Percentiles rank a stretch among this genome's conserved stretches.
Evolutionary conservation across 2,888 invertebrate species (phyloP).

Genomic region (Gryllus longicercus): DNA sequence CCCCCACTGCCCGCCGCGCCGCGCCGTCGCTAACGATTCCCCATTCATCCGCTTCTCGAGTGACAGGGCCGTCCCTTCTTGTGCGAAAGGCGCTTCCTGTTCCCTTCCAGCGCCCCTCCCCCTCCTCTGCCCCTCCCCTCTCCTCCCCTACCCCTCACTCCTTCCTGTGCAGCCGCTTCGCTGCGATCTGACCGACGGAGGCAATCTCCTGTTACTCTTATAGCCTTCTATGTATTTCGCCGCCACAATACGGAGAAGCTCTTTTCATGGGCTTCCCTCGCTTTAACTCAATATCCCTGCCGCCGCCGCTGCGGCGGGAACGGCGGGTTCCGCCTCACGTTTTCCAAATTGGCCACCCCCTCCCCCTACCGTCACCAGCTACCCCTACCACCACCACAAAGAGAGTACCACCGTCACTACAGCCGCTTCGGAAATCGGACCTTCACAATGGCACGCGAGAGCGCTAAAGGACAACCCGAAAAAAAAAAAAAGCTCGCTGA

Average conservation of each 20-base stretch:
- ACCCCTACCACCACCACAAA: too few species aligned
- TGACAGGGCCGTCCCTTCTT: background rate
- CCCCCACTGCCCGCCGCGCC: background rate
- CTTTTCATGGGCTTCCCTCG: background rate
- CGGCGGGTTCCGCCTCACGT: background rate
- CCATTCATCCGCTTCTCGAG: conserved; percentile 1
- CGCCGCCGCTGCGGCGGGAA: background rate
- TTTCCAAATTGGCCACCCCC: background rate
- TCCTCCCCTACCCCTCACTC: background rate
- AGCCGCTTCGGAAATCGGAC: background rate
- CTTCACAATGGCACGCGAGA: background rate
- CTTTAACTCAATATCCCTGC: conserved; percentile 2
- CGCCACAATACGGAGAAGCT: background rate
- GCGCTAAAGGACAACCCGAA: background rate
- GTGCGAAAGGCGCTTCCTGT: background rate
- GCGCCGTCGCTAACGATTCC: background rate
- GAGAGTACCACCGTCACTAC: too few species aligned
- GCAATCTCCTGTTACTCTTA: conserved; percentile 17
- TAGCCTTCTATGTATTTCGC: conserved; percentile 17
- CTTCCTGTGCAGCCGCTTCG: background rate
- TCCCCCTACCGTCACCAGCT: too few species aligned
- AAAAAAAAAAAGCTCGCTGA: background rate
- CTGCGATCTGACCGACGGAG: background rate
- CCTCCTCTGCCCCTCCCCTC: background rate
- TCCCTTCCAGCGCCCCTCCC: background rate